Conservation (phyloP, 2,113 vertebrate species). For the Micronisus gabar region DNA sequence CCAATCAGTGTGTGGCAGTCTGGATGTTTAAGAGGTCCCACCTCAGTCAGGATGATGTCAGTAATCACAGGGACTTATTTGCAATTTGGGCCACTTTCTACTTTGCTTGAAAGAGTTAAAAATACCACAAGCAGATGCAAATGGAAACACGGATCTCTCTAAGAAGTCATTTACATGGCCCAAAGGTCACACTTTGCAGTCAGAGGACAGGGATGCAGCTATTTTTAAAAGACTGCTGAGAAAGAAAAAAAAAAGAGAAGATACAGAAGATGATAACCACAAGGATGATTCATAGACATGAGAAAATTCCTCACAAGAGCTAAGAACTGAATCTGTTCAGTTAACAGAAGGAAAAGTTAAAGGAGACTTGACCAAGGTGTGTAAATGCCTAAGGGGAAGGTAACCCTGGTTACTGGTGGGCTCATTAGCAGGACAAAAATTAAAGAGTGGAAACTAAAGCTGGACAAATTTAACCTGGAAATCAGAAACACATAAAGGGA, state of each 20-base stretch:
- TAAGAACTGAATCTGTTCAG: neutral
- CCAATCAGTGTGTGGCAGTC: neutral
- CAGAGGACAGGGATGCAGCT: neutral
- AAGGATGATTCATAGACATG: neutral
- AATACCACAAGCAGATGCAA: rapidly evolving
- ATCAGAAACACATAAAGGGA: neutral
- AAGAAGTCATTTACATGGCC: neutral
- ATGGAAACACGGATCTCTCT: neutral
- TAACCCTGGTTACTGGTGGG: neutral
- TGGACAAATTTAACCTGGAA: neutral
- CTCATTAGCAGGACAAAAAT: neutral
- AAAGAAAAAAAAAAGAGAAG: neutral
- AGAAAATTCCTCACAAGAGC: neutral
- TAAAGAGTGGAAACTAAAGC: neutral
- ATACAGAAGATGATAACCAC: neutral
- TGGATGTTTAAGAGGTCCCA: neutral
- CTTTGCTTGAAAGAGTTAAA: neutral
- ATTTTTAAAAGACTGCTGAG: neutral
- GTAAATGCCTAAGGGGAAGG: neutral
- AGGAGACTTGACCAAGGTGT: neutral
- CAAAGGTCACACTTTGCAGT: neutral
- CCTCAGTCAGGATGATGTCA: neutral
- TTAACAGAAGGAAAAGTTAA: neutral
- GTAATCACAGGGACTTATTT: neutral
- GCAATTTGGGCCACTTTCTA: neutral